A percentile compares a stretch with the other conserved stretches of the same genome.
Conservation (phyloP, 2,888 invertebrate genomes). For the Danaus chrysippus region DNA sequence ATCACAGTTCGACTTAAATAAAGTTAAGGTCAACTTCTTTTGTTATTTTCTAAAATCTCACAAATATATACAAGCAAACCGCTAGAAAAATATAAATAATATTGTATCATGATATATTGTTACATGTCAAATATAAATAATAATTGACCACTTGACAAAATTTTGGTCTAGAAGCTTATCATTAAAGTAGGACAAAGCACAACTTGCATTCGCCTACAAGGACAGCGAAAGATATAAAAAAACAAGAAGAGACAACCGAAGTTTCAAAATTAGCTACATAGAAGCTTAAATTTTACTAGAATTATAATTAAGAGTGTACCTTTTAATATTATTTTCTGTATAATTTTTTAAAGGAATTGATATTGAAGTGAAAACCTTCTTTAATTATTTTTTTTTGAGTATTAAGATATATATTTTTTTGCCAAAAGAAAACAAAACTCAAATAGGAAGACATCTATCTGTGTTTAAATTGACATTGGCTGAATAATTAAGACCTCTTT, state of each 20-base stretch:
- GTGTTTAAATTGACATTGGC: too few species aligned
- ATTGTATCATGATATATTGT: too few species aligned
- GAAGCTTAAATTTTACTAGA: background rate
- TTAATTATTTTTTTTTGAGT: too few species aligned
- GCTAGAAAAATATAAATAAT: too few species aligned
- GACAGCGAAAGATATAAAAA: conserved; percentile 52
- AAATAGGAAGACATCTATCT: background rate
- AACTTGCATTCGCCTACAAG: conserved; percentile 70
- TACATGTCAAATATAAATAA: too few species aligned
- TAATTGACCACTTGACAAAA: background rate
- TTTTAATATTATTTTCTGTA: background rate
- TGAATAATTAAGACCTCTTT: too few species aligned
- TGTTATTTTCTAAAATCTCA: too few species aligned
- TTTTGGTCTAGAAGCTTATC: conserved; percentile 57
- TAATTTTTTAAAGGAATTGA: too few species aligned
- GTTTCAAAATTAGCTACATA: background rate
- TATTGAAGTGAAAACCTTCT: too few species aligned
- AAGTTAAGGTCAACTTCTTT: too few species aligned
- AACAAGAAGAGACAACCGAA: conserved; percentile 42
- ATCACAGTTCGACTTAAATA: too few species aligned
- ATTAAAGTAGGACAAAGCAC: conserved; percentile 70
- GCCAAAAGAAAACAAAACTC: background rate
- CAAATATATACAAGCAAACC: too few species aligned
- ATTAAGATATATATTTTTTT: background rate
- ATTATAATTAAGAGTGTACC: background rate